Conservation (phyloP, 2,888 invertebrate genomes). For the Morpho helenor region DNA sequence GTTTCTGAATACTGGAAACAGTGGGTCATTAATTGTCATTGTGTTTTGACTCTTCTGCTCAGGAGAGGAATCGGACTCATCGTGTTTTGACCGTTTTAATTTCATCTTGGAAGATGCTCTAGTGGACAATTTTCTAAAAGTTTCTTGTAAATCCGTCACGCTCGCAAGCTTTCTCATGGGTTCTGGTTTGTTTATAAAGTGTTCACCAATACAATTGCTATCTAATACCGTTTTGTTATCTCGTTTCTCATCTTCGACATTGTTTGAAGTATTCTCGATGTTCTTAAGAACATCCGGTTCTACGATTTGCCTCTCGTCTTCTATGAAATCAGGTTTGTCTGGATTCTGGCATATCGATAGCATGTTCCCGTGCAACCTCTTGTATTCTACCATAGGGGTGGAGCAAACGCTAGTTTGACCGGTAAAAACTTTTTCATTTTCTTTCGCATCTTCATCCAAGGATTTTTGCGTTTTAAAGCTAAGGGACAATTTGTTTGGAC, state of each 20-base stretch:
- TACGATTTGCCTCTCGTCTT: constrained; percentile 56
- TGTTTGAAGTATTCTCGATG: constrained; percentile 45
- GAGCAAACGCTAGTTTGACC: constrained; percentile 88
- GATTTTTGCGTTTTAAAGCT: constrained; percentile 78
- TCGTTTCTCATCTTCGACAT: constrained; percentile 55
- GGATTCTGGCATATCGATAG: constrained; percentile 86
- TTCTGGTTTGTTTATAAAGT: constrained; percentile 71
- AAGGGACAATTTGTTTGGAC: constrained; percentile 80
- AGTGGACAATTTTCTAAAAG: constrained; percentile 76
- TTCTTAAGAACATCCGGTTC: constrained; percentile 64
- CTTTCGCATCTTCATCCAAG: constrained; percentile 76
- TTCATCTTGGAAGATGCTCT: constrained; percentile 79
- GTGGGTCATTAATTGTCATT: constrained; percentile 88
- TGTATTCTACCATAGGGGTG: constrained; percentile 88
- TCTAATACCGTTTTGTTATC: constrained; percentile 60
- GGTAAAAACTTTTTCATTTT: constrained; percentile 77
- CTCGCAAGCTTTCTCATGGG: constrained; percentile 75
- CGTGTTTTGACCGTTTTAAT: constrained; percentile 49
- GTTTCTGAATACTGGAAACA: constrained; percentile 86
- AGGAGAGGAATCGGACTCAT: constrained; percentile 48
- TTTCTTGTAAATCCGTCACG: constrained; percentile 82
- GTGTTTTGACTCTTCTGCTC: constrained; percentile 71
- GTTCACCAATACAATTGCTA: constrained; percentile 66
- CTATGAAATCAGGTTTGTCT: constrained; percentile 40
- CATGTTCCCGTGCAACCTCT: constrained; percentile 85